Evolutionary conservation across 2,888 invertebrate species (phyloP), one percentile per base, ranked within the genome.

Genomic region (Athalia rosae): DNA sequence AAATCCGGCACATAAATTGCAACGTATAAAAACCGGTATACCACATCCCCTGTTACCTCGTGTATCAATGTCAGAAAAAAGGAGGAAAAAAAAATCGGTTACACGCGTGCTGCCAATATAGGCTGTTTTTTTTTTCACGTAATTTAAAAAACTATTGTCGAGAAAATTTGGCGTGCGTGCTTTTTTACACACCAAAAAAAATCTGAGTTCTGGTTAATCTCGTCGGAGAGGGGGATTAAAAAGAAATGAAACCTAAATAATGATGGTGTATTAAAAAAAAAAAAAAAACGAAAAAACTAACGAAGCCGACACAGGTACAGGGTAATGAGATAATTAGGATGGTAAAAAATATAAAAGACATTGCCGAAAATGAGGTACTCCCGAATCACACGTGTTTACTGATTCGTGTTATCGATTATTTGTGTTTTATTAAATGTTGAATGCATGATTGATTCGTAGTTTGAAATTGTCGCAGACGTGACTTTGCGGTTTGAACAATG

Each of bases 221-320:
- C 28, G 0, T 28, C 2, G 28, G 28, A 2, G 28, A 28, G 28
- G 28, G 28, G 2, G 0, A 28, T 28, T 28, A 28, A 28, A 28
- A 28, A 28, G 28, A 28, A 28, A 62, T 58, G 13, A 64, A 64
- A 41, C 43, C 41, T 28, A 59, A 62, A 56, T 53, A 62, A 77
- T 43, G 47, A 48, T 15, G 62, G 64, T 28, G 28, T 28, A 28
- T 28, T 61, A 71, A 62, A 56, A 11, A 62, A 58, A 41, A 59
- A 78, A 67, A 15, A 13, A 28, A 3, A 78, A 77, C 76, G n/a
- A n/a, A n/a, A n/a, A 71, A 78, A 78, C 77, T 79, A 77, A 79
- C 79, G 66, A 69, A 48, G n/a, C 53, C 6, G 4, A 13, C 13
- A 53, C 56, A n/a, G 41, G 69, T n/a, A 53, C 7, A 15, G 28